Base-by-base conservation (phyloP, 2,888 invertebrate genomes). In the Diarsia mendica region DNA sequence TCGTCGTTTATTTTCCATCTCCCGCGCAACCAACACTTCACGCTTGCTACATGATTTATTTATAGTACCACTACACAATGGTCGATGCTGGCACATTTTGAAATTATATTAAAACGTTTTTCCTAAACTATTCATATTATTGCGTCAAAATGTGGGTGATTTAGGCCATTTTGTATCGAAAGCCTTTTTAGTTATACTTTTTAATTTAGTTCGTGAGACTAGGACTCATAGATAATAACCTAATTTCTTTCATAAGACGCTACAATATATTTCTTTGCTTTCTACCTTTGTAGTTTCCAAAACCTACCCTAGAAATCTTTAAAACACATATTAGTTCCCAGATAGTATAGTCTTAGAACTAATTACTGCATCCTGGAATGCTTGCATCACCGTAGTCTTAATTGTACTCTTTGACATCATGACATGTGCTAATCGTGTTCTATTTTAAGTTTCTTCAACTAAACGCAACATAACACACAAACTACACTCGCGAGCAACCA, bases 1-100 rank as follows among this genome's bases (percentile, higher is more conserved):
- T 83, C 77, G 46, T 72, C 80, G 64, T 86, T 85, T 87, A 39
- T 86, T 85, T 86, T 80, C 65, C 33, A 70, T 82, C 77, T 84
- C 83, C 83, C 66, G 65, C 75, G 86, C 86, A 88, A 81, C 67
- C 84, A 78, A 66, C 81, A 85, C 79, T 75, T 75, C 80, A 82
- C 80, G 87, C 87, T 87, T 87, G 72, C 81, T 63, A 61, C 58
- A 60, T 71, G 18, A 55, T 67, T 75, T 74, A 70, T 58, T 77
- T 74, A 72, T 66, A 58, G 33, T 60, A 48, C 39, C 23, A 58
- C 15, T 71, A 83, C 67, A 66, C 51, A 76, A 76, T 72, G 76
- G 67, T 64, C 70, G 33, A 64, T 33, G 9, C 55, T 75, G 67
- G 44, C 51, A 61, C 64, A 82, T 68, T 72, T 80, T 72, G 58